Base-by-base conservation (phyloP, 2,113 vertebrate genomes). In the Ascaphus truei region DNA sequence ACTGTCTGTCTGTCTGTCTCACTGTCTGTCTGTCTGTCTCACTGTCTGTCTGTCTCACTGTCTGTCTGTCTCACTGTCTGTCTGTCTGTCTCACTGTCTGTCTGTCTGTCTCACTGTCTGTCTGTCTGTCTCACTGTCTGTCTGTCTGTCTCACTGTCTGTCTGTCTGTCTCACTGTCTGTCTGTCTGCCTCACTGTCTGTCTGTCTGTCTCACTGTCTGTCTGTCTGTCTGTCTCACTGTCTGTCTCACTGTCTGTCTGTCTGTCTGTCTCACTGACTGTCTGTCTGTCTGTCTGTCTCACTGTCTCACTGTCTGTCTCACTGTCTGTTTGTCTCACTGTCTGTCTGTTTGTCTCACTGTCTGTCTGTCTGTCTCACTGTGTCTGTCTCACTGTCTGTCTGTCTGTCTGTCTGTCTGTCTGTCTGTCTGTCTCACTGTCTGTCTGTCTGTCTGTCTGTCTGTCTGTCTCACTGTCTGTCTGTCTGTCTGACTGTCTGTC, bases 11-110 rank as follows among this genome's bases (percentile, higher is more conserved):
- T 5, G 53, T 56, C 4, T 56, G 4, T 56, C 53, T 56, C 13
- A 9, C 4, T 56, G 53, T 56, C 53, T 56, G 4, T 56, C 53
- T 56, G 53, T 56, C 4, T 5, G 53, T 56, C 53, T 56, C 12
- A 9, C 53, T 56, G 53, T 56, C 4, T 5, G 62, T 62, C 66
- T 74, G 74, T 62, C 76, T 72, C 72, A 39, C 29, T 56, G 48
- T 57, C 12, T 56, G 74, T 67, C 22, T 68, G 53, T 57, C 12
- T 56, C 74, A 66, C 22, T 68, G 43, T 47, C 43, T 47, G 43
- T 47, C 43, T 47, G 43, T 47, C 43, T 47, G 43, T 47, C 5
- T 47, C 8, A 20, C 43, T 5, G 43, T 47, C 43, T 47, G 43
- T 47, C 43, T 47, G 43, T 47, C 43, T 47, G 43, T 47, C 4